phyloP scores from a whole-genome alignment of 1,140 invertebrate species.

The Mizuhopecten yessoensis region DNA sequence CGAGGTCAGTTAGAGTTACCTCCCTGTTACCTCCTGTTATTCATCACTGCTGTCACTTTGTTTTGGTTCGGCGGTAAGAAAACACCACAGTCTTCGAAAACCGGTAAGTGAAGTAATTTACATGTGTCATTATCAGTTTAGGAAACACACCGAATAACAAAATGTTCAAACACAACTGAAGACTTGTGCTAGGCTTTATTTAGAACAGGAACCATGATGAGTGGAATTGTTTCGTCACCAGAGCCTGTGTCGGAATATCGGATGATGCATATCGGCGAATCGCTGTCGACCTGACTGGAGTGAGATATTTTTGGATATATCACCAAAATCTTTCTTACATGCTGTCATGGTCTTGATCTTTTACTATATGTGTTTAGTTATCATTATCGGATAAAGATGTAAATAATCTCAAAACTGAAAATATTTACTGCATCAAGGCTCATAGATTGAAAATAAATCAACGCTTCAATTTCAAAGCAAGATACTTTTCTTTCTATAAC shows the following conservation, averaged over 20 bases:
- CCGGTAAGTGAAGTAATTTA: neutral
- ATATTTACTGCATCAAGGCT: too few relatives aligned
- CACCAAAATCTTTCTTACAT: neutral
- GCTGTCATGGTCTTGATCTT: neutral
- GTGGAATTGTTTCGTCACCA: neutral
- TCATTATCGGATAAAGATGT: too few relatives aligned
- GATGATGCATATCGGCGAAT: neutral
- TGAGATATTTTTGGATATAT: neutral
- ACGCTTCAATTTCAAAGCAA: too few relatives aligned
- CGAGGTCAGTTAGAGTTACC: neutral
- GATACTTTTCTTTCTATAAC: too few relatives aligned
- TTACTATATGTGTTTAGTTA: too few relatives aligned
- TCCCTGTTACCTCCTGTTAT: neutral
- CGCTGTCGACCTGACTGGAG: neutral
- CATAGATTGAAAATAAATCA: too few relatives aligned
- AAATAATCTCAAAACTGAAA: too few relatives aligned
- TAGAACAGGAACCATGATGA: neutral
- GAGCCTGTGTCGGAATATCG: neutral
- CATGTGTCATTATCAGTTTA: neutral
- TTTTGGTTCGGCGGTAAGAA: conserved; percentile 2
- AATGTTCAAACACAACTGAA: neutral
- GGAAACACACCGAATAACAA: neutral
- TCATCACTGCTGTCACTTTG: conserved; percentile 10
- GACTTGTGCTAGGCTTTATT: neutral
- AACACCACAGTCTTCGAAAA: conserved; percentile 9